phyloP scores from a whole-genome alignment of 2,888 invertebrate genomes.

The Drosophila cognata region DNA sequence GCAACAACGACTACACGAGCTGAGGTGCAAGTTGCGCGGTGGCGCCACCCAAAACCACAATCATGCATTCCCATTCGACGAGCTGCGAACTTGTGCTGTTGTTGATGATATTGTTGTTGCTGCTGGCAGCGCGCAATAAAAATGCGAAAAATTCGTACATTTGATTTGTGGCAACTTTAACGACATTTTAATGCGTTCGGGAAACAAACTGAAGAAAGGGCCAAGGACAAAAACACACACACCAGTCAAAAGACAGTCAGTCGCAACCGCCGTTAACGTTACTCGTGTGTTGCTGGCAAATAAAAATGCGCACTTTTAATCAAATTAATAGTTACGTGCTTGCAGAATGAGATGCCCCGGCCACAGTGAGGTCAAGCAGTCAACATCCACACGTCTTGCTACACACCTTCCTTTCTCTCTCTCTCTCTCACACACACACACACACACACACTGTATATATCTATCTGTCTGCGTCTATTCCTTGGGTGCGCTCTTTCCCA shows the following conservation, averaged over 20 bases:
- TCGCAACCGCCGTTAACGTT: constrained; percentile 29
- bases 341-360: constrained; percentile 5
- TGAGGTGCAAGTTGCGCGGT: constrained; percentile 21
- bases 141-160: constrained; percentile 73
- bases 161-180: constrained; percentile 79
- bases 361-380: constrained; percentile 46
- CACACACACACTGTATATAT: neutral
- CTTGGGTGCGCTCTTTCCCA: constrained; percentile 11
- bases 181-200: constrained; percentile 79
- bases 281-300: constrained; percentile 56
- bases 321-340: constrained; percentile 71
- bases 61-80: constrained; percentile 55
- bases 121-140: constrained; percentile 61
- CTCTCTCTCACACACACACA: neutral
- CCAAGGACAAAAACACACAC: constrained; percentile 12
- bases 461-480: neutral
- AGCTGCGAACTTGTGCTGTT: constrained; percentile 20
- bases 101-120: constrained; percentile 16
- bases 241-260: constrained; percentile 6
- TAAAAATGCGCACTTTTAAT: constrained; percentile 75
- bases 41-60: constrained; percentile 49
- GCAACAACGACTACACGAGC: constrained; percentile 14
- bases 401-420: neutral
- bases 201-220: constrained; percentile 55
- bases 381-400: constrained; percentile 4